phyloP scores from a whole-genome alignment of 2,797 vertebrate genomes.

The Helostoma temminkii region DNA sequence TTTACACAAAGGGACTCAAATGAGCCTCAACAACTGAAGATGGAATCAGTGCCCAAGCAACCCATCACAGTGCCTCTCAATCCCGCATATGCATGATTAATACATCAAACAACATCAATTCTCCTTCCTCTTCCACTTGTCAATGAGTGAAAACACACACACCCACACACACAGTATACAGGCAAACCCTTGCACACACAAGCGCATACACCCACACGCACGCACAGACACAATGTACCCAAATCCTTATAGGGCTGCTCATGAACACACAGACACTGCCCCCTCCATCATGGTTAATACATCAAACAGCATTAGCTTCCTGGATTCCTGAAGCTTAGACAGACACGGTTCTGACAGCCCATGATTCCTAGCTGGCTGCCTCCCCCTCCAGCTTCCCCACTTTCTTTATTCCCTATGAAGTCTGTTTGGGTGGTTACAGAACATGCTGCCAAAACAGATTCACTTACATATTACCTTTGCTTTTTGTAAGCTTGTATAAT shows the following conservation, averaged over 20 bases:
- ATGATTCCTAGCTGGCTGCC: conserved; percentile 74
- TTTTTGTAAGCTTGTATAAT: conserved; percentile 82
- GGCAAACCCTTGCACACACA: conserved; percentile 12
- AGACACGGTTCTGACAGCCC: conserved; percentile 83
- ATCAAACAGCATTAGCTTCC: conserved; percentile 87
- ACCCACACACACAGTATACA: conserved; percentile 7
- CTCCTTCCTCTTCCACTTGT: conserved; percentile 67
- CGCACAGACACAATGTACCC: conserved; percentile 59
- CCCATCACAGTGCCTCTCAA: conserved; percentile 77
- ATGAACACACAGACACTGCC: conserved; percentile 72
- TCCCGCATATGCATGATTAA: conserved; percentile 84
- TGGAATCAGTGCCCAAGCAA: conserved; percentile 73
- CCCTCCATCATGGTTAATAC: conserved; percentile 87
- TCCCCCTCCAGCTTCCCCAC: conserved; percentile 66
- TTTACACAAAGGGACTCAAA: conserved; percentile 79
- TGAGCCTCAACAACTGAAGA: conserved; percentile 81
- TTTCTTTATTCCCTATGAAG: conserved; percentile 80
- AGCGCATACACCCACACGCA: neutral
- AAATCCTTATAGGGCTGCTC: conserved; percentile 70
- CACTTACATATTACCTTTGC: conserved; percentile 78
- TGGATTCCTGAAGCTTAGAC: conserved; percentile 84
- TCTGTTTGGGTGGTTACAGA: conserved; percentile 80
- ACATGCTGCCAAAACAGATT: conserved; percentile 80
- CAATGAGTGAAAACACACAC: conserved; percentile 43
- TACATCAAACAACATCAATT: conserved; percentile 83